Conservation (phyloP, 1,140 invertebrate species). For the Papilio polytes region DNA sequence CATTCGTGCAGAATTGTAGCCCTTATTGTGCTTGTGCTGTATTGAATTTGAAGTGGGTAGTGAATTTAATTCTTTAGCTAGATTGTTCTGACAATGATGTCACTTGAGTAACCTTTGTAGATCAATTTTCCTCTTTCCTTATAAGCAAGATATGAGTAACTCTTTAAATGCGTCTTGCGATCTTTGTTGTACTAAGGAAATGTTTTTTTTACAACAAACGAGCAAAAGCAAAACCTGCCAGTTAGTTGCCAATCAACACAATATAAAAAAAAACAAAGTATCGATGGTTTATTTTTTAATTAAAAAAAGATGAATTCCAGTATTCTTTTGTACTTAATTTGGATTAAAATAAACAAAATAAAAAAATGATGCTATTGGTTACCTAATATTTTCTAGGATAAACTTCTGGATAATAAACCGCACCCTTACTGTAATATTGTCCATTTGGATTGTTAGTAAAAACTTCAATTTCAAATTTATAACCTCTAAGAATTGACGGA, state of each 20-base stretch:
- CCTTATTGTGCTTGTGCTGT: no score
- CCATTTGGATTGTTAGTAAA: conserved; percentile 63
- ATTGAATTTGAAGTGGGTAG: no score
- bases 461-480: conserved; percentile 74
- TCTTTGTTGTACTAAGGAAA: neutral
- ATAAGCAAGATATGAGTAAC: neutral
- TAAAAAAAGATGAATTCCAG: conserved; percentile 1
- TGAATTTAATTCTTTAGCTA: neutral
- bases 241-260: neutral
- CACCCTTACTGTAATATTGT: conserved; percentile 1
- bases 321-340: neutral
- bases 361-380: neutral
- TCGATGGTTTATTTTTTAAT: neutral
- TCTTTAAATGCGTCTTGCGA: neutral
- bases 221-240: neutral
- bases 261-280: neutral
- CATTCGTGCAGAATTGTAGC: neutral
- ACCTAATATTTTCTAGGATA: conserved; percentile 37
- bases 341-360: neutral
- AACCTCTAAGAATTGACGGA: conserved; percentile 66
- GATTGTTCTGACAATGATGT: neutral
- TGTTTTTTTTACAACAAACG: neutral
- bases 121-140: conserved; percentile 32
- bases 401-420: conserved; percentile 15
- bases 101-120: conserved; percentile 20